A percentile compares a stretch with the other conserved stretches of the same genome.
Evolutionary conservation across 1,140 invertebrate genomes (phyloP).

Genomic region (Monomorium pharaonis): DNA sequence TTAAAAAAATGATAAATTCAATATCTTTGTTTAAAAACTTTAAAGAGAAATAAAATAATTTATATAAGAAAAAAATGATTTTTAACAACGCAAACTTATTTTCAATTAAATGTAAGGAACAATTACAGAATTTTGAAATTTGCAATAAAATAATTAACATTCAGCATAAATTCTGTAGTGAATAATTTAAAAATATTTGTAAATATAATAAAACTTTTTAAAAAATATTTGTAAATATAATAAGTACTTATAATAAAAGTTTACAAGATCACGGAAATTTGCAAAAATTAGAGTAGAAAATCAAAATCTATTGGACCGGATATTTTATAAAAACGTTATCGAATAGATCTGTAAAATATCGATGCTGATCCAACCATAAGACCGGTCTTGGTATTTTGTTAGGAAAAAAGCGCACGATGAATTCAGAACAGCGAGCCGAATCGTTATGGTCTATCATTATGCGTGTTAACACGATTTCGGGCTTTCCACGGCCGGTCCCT

Average conservation of each 20-base stretch:
- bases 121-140: background rate
- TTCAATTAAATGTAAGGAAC: background rate
- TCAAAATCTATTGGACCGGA: background rate
- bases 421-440: slow-evolving; percentile 17
- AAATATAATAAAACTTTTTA: no score
- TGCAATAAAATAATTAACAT: background rate
- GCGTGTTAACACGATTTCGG: slow-evolving; percentile 55
- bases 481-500: slow-evolving; percentile 38
- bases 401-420: slow-evolving; percentile 9
- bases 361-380: background rate
- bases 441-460: slow-evolving; percentile 33
- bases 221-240: background rate
- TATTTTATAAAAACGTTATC: background rate
- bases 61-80: background rate
- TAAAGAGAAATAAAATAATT: background rate
- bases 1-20: background rate
- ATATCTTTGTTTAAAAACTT: background rate
- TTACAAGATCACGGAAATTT: background rate
- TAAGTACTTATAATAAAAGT: background rate
- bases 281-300: background rate
- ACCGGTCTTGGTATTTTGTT: slow-evolving; percentile 13
- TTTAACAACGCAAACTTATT: background rate
- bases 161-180: background rate
- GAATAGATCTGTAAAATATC: background rate
- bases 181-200: background rate